Evolutionary conservation across 2,797 vertebrate genomes (phyloP), one percentile per base, ranked within the genome.

Genomic region (Melanotaenia boesemani): DNA sequence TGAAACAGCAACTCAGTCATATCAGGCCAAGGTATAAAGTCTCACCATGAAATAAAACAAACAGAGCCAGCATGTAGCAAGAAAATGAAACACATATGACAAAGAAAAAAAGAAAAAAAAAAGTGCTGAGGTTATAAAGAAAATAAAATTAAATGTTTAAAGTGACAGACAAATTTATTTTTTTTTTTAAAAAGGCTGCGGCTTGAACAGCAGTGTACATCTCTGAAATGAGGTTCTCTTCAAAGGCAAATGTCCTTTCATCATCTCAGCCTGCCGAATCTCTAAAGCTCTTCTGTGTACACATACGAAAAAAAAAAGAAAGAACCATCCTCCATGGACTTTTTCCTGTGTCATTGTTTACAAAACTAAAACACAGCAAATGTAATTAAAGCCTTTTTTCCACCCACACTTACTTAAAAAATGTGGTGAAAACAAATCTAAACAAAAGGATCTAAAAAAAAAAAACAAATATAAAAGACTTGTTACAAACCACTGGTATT

Each of bases 171-270:
- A 68, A 63, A 10, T 24, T 22, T 30, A 30, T 26, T 2, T 26
- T 30, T 30, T 30, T 30, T 30, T 30, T 30, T 30, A 57, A 80
- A 78, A 78, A 41, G 7, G 63, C 44, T 70, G 71, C 32, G 74
- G 54, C 81, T 84, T 12, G 60, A 84, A 71, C 30, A 34, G 65
- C 73, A 77, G 77, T 54, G 73, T 39, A 50, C 57, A 75, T 72
- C 77, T 87, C 71, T 76, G 74, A 85, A 87, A 74, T 28, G 36
- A 56, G 82, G 69, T 61, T 81, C 61, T 85, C 72, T 81, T 87
- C 82, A 88, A 88, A 85, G 74, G 68, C 70, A 76, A 86, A 80
- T 61, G 76, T 73, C 73, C 85, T 89, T 87, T 89, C 82, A 85
- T 89, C 84, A 85, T 90, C 84, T 85, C 67, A 77, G 72, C 56